Conservation (phyloP, 1,140 invertebrate species). For the Scaptomyza graminum region DNA sequence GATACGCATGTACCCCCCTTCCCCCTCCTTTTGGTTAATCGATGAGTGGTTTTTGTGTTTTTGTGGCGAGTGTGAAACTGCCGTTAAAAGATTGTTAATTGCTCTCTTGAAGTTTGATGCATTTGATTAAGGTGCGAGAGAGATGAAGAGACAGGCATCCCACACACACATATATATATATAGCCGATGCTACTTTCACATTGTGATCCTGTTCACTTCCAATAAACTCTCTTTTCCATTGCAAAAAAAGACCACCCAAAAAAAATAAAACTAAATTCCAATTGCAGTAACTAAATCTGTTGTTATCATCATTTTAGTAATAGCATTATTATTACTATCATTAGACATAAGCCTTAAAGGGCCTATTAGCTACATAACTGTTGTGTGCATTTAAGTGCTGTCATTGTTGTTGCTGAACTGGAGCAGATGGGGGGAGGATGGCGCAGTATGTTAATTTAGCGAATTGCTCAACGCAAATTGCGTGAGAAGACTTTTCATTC, state of each 20-base stretch:
- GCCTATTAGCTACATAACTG: constrained; percentile 35
- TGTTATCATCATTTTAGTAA: background rate
- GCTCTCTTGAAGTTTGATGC: constrained; percentile 15
- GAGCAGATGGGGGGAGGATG: constrained; percentile 27
- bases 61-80: constrained; percentile 42
- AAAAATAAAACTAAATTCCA: background rate
- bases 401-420: constrained; percentile 32
- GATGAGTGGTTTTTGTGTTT: constrained; percentile 39
- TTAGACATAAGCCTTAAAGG: background rate
- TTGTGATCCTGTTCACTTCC: too few relatives aligned
- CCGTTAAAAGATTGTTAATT: constrained; percentile 69
- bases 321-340: background rate
- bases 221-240: too few relatives aligned
- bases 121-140: background rate
- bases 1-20: background rate
- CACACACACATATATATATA: too few relatives aligned
- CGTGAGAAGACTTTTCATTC: constrained; percentile 60
- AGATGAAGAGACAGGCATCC: background rate
- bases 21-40: constrained; percentile 28
- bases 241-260: too few relatives aligned
- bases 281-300: background rate
- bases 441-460: constrained; percentile 52
- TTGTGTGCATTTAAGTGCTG: constrained; percentile 29
- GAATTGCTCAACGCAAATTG: constrained; percentile 66
- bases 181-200: too few relatives aligned